These are phyloP conservation scores for Ctenopoma multispine DNA, from an alignment of 2,797 vertebrate genomes.

Conservation along the genomic window DNA sequence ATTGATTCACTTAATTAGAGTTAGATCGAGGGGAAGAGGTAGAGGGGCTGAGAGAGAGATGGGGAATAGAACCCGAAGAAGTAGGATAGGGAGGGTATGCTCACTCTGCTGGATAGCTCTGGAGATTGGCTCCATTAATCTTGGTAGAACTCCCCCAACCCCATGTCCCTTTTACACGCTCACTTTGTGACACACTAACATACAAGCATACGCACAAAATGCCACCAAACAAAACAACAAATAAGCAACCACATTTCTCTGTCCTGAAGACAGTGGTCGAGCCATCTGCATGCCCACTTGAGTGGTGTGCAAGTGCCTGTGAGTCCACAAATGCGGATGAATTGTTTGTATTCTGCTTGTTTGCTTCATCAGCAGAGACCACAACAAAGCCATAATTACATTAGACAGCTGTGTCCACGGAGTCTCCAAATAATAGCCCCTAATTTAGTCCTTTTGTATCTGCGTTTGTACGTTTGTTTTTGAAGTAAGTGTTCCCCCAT, in stretches of 20 bases:
- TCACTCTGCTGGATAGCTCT: constrained; percentile 78
- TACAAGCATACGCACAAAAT: constrained; percentile 36
- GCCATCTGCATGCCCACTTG: constrained; percentile 28
- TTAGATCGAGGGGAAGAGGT: constrained; percentile 66
- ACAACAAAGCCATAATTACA: constrained; percentile 60
- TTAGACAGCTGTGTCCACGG: constrained; percentile 34
- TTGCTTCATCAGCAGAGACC: constrained; percentile 53
- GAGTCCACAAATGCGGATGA: constrained; percentile 24
- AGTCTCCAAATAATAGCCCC: constrained; percentile 45
- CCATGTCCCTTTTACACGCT: constrained; percentile 49
- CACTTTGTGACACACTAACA: constrained; percentile 61
- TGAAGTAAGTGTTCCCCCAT: constrained; percentile 23
- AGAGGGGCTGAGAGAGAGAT: constrained; percentile 47
- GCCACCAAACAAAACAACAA: constrained; percentile 24
- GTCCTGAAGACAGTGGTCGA: constrained; percentile 1
- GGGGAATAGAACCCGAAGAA: constrained; percentile 60
- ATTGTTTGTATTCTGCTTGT: constrained; percentile 47
- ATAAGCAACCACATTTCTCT: constrained; percentile 11
- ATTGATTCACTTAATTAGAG: constrained; percentile 90
- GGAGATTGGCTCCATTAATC: constrained; percentile 86
- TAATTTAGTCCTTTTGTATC: constrained; percentile 54
- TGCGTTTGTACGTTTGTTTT: constrained; percentile 1
- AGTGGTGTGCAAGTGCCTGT: neutral
- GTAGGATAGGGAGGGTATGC: constrained; percentile 65
- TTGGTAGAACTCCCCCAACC: constrained; percentile 65